These are phyloP conservation scores for Phylloscopus trochilus DNA, from an alignment of 2,113 vertebrate species.

Conservation along the genomic window DNA sequence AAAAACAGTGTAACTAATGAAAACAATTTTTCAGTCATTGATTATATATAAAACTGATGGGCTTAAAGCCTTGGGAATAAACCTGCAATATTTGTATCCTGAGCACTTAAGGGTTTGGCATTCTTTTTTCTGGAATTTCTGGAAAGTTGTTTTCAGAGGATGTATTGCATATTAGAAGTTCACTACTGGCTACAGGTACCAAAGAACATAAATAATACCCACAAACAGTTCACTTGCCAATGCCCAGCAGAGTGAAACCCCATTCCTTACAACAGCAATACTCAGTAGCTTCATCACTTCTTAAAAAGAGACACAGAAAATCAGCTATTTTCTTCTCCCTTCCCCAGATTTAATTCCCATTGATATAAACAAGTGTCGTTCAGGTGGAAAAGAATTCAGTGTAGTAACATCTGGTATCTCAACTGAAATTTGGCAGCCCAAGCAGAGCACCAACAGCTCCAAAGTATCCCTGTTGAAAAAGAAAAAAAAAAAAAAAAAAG, in stretches of 20 bases:
- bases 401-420: slow-evolving; percentile 41
- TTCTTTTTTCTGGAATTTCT: slow-evolving; percentile 46
- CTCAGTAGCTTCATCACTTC: slow-evolving; percentile 60
- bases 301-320: slow-evolving; percentile 50
- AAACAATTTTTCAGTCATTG: slow-evolving; percentile 11
- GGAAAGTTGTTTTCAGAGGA: slow-evolving; percentile 65
- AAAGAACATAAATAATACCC: background rate
- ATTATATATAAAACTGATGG: background rate
- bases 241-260: slow-evolving; percentile 12
- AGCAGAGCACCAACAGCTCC: slow-evolving; percentile 84
- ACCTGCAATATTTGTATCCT: slow-evolving; percentile 12
- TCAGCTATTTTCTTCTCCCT: slow-evolving; percentile 22
- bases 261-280: slow-evolving; percentile 17
- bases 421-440: slow-evolving; percentile 83
- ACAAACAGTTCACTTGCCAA: slow-evolving; percentile 43
- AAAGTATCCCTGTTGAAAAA: slow-evolving; percentile 77
- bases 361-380: slow-evolving; percentile 20
- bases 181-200: slow-evolving; percentile 51
- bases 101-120: slow-evolving; percentile 38
- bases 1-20: background rate
- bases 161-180: slow-evolving; percentile 57
- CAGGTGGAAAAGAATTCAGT: slow-evolving; percentile 35
- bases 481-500: background rate
- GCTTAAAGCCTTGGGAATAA: slow-evolving; percentile 13
- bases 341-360: slow-evolving; percentile 54